Evolutionary conservation across 64 coral and sea anemone species (phyloP).

Genomic region (Stichodactyla helianthus): DNA sequence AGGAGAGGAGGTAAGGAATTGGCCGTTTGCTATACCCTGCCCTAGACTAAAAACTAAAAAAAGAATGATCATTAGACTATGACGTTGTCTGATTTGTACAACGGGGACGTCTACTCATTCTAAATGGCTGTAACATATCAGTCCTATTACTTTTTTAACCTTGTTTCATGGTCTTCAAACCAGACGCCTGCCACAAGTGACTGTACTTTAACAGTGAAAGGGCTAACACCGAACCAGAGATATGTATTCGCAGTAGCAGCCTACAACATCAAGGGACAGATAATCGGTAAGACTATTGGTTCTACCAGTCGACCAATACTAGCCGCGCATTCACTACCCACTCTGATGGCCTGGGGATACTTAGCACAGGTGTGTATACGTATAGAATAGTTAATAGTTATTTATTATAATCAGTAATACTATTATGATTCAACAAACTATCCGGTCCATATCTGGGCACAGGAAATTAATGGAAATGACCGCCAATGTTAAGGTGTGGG

Average conservation of each 20-base stretch:
- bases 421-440: too few relatives aligned
- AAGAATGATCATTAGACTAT: too few relatives aligned
- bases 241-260: slow-evolving; percentile 94
- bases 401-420: too few relatives aligned
- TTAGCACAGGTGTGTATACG: slow-evolving; percentile 62
- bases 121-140: neutral
- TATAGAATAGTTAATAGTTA: neutral
- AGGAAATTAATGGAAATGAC: too few relatives aligned
- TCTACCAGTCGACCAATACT: slow-evolving; percentile 59
- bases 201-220: slow-evolving; percentile 62
- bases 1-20: slow-evolving; percentile 74
- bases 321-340: slow-evolving; percentile 70
- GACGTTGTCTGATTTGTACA: neutral
- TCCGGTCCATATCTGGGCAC: too few relatives aligned
- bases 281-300: slow-evolving; percentile 88
- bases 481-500: too few relatives aligned
- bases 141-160: neutral
- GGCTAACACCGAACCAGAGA: slow-evolving; percentile 67
- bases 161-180: neutral
- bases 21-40: too few relatives aligned
- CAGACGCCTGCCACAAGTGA: slow-evolving; percentile 77
- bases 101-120: neutral
- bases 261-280: slow-evolving; percentile 60
- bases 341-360: slow-evolving; percentile 92
- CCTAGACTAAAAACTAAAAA: too few relatives aligned